phyloP scores from a whole-genome alignment of 2,888 invertebrate species.

The Sarcophaga caerulescens region DNA sequence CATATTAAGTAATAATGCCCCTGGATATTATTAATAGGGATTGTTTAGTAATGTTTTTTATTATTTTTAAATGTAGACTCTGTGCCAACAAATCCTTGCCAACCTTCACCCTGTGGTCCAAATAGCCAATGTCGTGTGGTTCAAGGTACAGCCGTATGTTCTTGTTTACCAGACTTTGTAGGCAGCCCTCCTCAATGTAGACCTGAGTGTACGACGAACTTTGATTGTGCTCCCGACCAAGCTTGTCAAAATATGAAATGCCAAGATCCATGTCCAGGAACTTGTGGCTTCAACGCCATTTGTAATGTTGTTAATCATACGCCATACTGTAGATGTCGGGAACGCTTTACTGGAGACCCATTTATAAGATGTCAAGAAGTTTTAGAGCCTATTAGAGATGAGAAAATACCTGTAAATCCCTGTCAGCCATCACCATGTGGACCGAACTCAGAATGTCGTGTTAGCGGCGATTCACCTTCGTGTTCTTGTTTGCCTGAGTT shows the following conservation, averaged over 20 bases:
- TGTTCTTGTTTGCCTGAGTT: slow-evolving; percentile 84
- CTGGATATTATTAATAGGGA: background rate
- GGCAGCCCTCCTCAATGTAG: slow-evolving; percentile 88
- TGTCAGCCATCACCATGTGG: slow-evolving; percentile 88
- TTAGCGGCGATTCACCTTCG: slow-evolving; percentile 79
- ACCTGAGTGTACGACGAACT: slow-evolving; percentile 87
- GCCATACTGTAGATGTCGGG: slow-evolving; percentile 87
- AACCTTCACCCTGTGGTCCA: slow-evolving; percentile 88
- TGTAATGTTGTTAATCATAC: slow-evolving; percentile 89
- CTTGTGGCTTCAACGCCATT: slow-evolving; percentile 87
- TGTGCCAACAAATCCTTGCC: slow-evolving; percentile 84
- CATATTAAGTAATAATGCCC: slow-evolving; percentile 74
- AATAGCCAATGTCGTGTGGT: slow-evolving; percentile 86
- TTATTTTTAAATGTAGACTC: slow-evolving; percentile 80
- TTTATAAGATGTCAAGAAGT: slow-evolving; percentile 83
- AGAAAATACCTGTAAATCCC: slow-evolving; percentile 80
- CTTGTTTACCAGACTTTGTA: slow-evolving; percentile 84
- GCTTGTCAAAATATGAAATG: slow-evolving; percentile 89
- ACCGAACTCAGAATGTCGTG: slow-evolving; percentile 86
- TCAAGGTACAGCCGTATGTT: slow-evolving; percentile 85
- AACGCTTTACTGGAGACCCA: slow-evolving; percentile 87
- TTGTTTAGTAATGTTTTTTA: background rate
- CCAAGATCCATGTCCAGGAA: slow-evolving; percentile 88
- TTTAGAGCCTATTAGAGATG: slow-evolving; percentile 73
- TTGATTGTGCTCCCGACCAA: slow-evolving; percentile 86